phyloP scores from a whole-genome alignment of 1,140 invertebrate species.

The Neodiprion virginianus region DNA sequence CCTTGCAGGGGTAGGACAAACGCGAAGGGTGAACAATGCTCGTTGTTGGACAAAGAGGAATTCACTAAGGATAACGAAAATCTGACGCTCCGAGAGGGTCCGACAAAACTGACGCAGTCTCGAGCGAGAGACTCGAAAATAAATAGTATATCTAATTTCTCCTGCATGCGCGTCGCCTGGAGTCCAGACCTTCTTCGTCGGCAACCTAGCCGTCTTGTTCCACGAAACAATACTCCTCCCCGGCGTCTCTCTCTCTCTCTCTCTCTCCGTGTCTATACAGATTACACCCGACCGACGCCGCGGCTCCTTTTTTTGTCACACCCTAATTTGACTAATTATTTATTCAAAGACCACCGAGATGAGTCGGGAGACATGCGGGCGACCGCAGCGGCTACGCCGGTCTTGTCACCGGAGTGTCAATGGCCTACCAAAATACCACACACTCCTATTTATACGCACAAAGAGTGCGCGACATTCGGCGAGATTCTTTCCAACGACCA shows the following conservation, averaged over 20 bases:
- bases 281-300: background rate
- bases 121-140: background rate
- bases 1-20: background rate
- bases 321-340: constrained; percentile 3
- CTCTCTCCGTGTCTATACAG: background rate
- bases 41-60: background rate
- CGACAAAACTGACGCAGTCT: background rate
- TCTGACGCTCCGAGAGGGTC: background rate
- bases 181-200: background rate
- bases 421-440: too few species aligned
- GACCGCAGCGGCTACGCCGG: background rate
- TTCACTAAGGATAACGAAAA: constrained; percentile 4
- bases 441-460: too few species aligned
- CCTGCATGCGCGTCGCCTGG: background rate
- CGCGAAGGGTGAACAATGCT: background rate
- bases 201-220: background rate
- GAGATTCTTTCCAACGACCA: too few species aligned
- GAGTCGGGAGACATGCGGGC: background rate
- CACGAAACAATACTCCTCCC: background rate
- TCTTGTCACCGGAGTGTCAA: too few species aligned
- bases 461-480: too few species aligned
- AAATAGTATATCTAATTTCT: constrained; percentile 1
- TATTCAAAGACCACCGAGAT: background rate
- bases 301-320: background rate
- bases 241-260: too few species aligned